Percentiles rank a stretch among this genome's conserved stretches.
These are phyloP conservation scores for Glyphotaelius pellucidus DNA, from an alignment of 2,888 invertebrate species.

Conservation along the genomic window DNA sequence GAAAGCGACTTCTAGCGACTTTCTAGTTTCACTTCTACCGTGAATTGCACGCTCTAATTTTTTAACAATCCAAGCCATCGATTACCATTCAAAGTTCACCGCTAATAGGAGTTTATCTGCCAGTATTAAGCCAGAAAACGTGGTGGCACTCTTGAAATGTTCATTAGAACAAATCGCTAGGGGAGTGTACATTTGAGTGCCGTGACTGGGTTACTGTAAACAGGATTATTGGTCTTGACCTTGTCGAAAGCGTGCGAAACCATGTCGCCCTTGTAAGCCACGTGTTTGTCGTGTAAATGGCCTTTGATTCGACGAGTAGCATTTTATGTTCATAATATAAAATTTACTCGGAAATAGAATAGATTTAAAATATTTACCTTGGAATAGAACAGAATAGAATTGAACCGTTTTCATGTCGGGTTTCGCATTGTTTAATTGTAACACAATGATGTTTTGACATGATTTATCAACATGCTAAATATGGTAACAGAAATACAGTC, in stretches of 20 bases:
- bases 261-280: not conserved
- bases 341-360: too few species aligned
- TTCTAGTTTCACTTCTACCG: too few species aligned
- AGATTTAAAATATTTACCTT: too few species aligned
- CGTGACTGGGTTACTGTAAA: not conserved
- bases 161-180: not conserved
- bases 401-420: too few species aligned
- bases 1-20: too few species aligned
- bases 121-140: not conserved
- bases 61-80: not conserved
- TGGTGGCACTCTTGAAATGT: not conserved
- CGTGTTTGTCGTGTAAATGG: not conserved
- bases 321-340: not conserved
- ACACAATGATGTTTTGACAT: too few species aligned
- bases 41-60: too few species aligned
- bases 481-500: too few species aligned
- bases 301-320: not conserved
- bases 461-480: too few species aligned
- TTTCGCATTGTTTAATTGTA: too few species aligned
- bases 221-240: not conserved
- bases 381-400: too few species aligned
- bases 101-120: not conserved
- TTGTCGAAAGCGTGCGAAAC: not conserved
- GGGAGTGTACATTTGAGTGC: not conserved
- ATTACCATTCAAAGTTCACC: not conserved